Evolutionary conservation across 2,113 vertebrate species (phyloP), one percentile per base, ranked within the genome.

Genomic region (Lota lota): DNA sequence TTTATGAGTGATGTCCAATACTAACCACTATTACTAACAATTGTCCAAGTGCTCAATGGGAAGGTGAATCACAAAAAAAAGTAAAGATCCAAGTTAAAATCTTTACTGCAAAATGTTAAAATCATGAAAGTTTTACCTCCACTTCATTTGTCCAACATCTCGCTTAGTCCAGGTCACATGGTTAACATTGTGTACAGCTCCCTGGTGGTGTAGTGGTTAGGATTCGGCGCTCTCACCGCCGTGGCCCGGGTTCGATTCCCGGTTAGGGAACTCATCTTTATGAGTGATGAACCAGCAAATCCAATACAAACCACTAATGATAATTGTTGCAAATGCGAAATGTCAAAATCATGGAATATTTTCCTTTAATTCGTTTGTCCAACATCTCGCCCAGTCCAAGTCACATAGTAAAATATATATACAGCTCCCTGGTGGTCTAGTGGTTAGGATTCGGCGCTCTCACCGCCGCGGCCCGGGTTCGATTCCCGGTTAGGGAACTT

Each of bases 391-490:
- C 22, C 12, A 2, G 4, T 61, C 8, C 20, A 22, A 11, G 28
- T 56, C 15, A 56, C n/a, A 2, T 16, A 5, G 6, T n/a, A 15
- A 18, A 2, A 1, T 4, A 4, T 15, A 1, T 2, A 1, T n/a
- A 57, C 18, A 18, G 19, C 61, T 80, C 78, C 81, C 78, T 83
- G 81, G 68, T 83, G 75, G 81, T 83, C 78, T 80, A 83, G 76
- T 81, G 79, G 82, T 73, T 84, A 88, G 85, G 85, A 88, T 90
- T 89, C 73, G 82, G 84, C 5, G 79, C 71, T 71, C 82, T 89
- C 88, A 87, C 90, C 50, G 61, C 72, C 28, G 28, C 28, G 28
- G 28, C 28, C 4, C 28, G 28, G 79, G 77, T 79, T 83, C 87
- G 73, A 57, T 76, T 87, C 61, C 77, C 80, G 85, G 72, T 79